phyloP scores from a whole-genome alignment of 2,888 invertebrate species.

The Bimastos eiseni region DNA sequence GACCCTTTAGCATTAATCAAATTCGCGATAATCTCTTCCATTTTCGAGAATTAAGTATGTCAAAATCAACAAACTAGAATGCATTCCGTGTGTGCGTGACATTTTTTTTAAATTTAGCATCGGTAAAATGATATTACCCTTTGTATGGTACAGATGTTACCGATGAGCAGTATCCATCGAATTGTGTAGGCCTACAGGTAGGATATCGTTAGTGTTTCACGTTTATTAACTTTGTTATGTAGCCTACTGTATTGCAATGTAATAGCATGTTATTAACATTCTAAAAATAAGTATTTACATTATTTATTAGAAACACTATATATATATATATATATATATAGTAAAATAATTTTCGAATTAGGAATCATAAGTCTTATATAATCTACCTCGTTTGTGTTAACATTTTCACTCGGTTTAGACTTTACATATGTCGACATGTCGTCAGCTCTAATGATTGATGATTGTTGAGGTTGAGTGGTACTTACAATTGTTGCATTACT shows the following conservation, averaged over 20 bases:
- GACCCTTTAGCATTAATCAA: no score
- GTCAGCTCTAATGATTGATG: not conserved
- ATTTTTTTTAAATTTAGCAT: not conserved
- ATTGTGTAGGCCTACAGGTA: not conserved
- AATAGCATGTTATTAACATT: not conserved
- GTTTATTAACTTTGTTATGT: not conserved
- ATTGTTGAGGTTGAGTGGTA: not conserved
- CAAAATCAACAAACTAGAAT: no score
- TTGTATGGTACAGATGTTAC: not conserved
- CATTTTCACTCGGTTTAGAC: not conserved
- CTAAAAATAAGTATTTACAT: not conserved
- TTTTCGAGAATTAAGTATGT: no score
- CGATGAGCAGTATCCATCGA: not conserved
- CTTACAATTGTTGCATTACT: not conserved
- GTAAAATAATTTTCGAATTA: not conserved
- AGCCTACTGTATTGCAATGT: not conserved
- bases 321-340: no score
- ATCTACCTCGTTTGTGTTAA: not conserved
- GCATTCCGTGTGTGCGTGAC: no score
- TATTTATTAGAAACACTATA: not conserved
- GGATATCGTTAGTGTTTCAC: not conserved
- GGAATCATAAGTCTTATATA: not conserved
- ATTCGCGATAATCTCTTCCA: no score
- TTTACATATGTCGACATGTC: not conserved
- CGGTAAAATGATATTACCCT: constrained; percentile 3